Conservation (phyloP, 2,797 vertebrate species). For the Coranthus polyacanthus region DNA sequence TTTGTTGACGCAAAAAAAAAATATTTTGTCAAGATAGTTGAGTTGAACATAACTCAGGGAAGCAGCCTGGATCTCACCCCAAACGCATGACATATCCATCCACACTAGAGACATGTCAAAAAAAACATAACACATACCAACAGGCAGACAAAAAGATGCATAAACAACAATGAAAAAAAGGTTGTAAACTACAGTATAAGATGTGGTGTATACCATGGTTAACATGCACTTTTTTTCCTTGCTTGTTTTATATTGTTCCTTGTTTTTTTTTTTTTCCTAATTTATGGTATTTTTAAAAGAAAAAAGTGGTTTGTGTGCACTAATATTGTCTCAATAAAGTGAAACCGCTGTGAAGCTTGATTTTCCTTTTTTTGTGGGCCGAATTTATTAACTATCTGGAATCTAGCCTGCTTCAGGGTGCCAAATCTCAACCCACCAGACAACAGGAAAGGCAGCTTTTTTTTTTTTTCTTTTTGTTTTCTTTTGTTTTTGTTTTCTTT, state of each 20-base stretch:
- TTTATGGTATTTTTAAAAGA: constrained; percentile 80
- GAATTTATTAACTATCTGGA: constrained; percentile 63
- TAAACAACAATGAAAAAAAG: constrained; percentile 75
- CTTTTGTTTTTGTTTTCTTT: no score
- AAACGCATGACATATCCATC: constrained; percentile 74
- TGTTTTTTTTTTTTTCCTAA: constrained; percentile 75
- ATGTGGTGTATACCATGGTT: constrained; percentile 79
- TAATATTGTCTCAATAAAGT: constrained; percentile 82
- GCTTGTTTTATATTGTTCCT: constrained; percentile 83
- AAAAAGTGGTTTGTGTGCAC: constrained; percentile 83
- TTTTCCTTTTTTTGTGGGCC: constrained; percentile 67
- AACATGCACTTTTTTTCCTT: constrained; percentile 82
- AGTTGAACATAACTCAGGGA: constrained; percentile 83
- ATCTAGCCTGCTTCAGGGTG: constrained; percentile 42
- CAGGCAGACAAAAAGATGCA: constrained; percentile 67
- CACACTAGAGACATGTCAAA: constrained; percentile 65
- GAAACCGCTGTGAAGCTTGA: constrained; percentile 82
- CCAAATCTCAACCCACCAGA: constrained; percentile 47
- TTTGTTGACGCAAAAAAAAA: constrained; percentile 46
- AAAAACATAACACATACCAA: constrained; percentile 64
- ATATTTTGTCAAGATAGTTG: constrained; percentile 19
- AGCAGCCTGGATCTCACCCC: constrained; percentile 88
- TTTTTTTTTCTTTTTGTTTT: not conserved
- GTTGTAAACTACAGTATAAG: constrained; percentile 80
- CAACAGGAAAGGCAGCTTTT: constrained; percentile 49